Evolutionary conservation across 1,140 invertebrate genomes (phyloP), one percentile per base, ranked within the genome.

Genomic region (Stegodyphus mimosarum): DNA sequence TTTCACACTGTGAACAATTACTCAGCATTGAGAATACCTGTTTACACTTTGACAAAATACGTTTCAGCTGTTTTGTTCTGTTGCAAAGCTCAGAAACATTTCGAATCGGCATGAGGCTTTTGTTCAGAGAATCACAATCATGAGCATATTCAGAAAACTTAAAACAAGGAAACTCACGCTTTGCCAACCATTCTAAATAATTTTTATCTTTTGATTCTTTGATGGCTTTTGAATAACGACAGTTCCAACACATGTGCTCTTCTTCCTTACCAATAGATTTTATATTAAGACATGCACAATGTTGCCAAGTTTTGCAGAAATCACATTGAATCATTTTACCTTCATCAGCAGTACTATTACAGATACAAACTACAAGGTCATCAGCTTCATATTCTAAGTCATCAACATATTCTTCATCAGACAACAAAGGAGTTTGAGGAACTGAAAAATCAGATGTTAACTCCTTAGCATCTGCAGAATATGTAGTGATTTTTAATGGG

Each of bases 281-380:
- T 11, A 83, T 83, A 49, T 83, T 52, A 11, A 83, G 71, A n/a
- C 80, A 83, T 52, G 51, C 17, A 50, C 71, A 74, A 53, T 83
- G 80, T n/a, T 83, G 80, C 80, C 80, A 83, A 7, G 80, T 83
- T 66, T 83, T 83, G 52, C 80, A 83, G 67, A 74, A 83, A 74
- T 83, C 80, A 55, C 80, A 83, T 9, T 83, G 80, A 52, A 83
- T 71, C 80, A 83, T 83, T 74, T 83, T 83, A 50, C 80, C 80
- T 52, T 74, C 80, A 73, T 83, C 80, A 53, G 60, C 80, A 15
- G 80, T 83, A 55, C 80, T 83, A 48, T 83, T 53, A 48, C 80
- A 83, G 67, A 83, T 83, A 13, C 80, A 83, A 53, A 10, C 71
- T 6, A 83, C 80, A 9, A 51, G 60, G 71, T 83, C 80, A 50